Conservation (phyloP, 1,140 invertebrate species). For the Leucophenga varia region DNA sequence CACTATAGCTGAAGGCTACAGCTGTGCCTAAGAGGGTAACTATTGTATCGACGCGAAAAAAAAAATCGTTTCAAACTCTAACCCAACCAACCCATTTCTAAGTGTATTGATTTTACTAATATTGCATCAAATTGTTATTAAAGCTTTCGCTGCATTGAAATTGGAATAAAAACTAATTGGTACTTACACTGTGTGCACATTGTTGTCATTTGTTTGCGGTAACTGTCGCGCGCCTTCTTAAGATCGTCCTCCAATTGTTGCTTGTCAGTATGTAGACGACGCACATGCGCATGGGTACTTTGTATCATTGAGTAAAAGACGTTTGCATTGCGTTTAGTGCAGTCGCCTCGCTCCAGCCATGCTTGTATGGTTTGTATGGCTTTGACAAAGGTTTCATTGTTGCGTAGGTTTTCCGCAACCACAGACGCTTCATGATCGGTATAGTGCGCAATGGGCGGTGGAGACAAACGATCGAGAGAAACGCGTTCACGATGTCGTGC, state of each 20-base stretch:
- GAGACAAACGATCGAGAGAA: conserved; percentile 75
- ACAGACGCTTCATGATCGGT: conserved; percentile 79
- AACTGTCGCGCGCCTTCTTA: conserved; percentile 74
- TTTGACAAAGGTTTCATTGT: conserved; percentile 74
- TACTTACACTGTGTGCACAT: conserved; percentile 84
- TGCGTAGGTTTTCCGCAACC: conserved; percentile 83
- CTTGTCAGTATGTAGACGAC: conserved; percentile 82
- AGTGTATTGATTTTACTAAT: too few species aligned
- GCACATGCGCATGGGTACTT: conserved; percentile 86
- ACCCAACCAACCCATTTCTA: too few species aligned
- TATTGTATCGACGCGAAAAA: too few species aligned
- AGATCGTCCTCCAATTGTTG: conserved; percentile 83
- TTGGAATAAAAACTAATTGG: too few species aligned
- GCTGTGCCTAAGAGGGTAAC: too few species aligned
- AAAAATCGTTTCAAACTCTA: too few species aligned
- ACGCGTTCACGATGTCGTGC: conserved; percentile 77
- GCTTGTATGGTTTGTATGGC: conserved; percentile 78
- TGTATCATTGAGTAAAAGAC: conserved; percentile 94
- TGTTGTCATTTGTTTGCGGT: conserved; percentile 78
- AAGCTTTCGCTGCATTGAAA: too few species aligned
- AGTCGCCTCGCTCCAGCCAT: conserved; percentile 91
- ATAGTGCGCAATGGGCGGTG: conserved; percentile 83
- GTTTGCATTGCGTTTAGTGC: conserved; percentile 83
- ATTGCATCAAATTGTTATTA: too few species aligned
- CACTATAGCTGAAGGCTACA: too few species aligned